These are phyloP conservation scores for Drosophila vallismaia DNA, from an alignment of 2,888 invertebrate species.

Conservation along the genomic window DNA sequence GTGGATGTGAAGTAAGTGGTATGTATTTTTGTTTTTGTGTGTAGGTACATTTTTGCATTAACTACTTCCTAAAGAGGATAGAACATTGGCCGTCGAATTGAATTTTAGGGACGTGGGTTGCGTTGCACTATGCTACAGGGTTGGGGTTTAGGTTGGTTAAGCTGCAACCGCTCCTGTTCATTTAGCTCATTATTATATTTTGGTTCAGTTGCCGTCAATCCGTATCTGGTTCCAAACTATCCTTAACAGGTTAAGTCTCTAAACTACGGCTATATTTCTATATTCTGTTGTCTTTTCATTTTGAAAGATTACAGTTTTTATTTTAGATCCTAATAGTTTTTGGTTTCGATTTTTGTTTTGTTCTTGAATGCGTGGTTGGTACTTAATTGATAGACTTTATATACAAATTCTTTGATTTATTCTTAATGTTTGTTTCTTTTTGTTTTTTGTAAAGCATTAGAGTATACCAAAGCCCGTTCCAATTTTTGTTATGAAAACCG, in stretches of 20 bases:
- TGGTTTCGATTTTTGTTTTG: conserved; percentile 14
- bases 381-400: conserved; percentile 54
- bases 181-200: conserved; percentile 68
- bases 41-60: conserved; percentile 65
- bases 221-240: conserved; percentile 24
- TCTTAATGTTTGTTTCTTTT: conserved; percentile 25
- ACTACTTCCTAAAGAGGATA: conserved; percentile 39
- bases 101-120: conserved; percentile 37
- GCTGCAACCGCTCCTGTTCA: conserved; percentile 9
- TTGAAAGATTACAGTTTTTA: neutral
- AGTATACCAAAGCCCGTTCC: conserved; percentile 84
- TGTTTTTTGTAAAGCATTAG: conserved; percentile 83
- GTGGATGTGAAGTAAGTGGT: conserved; percentile 23
- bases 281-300: conserved; percentile 66
- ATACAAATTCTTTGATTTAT: conserved; percentile 55
- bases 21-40: conserved; percentile 7
- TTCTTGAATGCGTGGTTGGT: conserved; percentile 47
- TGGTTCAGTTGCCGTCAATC: conserved; percentile 59
- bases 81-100: conserved; percentile 34
- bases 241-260: too few relatives aligned
- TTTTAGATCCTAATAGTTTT: conserved; percentile 61
- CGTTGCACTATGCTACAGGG: conserved; percentile 31
- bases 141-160: neutral
- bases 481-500: conserved; percentile 68
- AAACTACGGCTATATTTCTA: conserved; percentile 35